Percentiles rank a stretch among this genome's conserved stretches.
These are phyloP conservation scores for Cephus runcator DNA, from an alignment of 2,888 invertebrate genomes.

Conservation along the genomic window DNA sequence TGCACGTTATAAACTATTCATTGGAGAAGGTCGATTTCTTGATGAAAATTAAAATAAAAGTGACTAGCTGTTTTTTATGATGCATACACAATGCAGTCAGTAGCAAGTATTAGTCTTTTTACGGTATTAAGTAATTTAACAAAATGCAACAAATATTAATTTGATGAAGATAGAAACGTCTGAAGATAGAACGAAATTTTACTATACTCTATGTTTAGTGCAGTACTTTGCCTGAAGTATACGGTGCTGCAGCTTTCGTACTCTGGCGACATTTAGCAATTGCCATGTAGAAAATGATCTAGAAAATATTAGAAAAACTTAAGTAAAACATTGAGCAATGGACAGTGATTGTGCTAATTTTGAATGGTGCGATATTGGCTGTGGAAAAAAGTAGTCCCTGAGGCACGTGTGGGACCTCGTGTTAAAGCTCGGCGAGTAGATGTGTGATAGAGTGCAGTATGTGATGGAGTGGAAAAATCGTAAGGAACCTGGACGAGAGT, in stretches of 20 bases:
- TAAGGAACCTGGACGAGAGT: background rate
- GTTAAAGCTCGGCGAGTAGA: background rate
- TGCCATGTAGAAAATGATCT: background rate
- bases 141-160: too few species aligned
- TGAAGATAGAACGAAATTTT: background rate
- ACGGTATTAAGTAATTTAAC: too few species aligned
- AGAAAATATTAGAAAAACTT: background rate
- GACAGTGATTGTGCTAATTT: slow-evolving; percentile 17
- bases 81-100: too few species aligned
- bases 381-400: slow-evolving; percentile 11
- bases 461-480: background rate
- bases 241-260: background rate
- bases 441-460: background rate
- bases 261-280: background rate
- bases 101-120: background rate
- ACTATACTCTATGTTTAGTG: background rate
- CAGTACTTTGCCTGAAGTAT: background rate
- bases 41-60: background rate
- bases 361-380: slow-evolving; percentile 15
- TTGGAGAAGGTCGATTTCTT: background rate
- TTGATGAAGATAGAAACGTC: too few species aligned
- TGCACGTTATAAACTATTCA: background rate
- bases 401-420: background rate
- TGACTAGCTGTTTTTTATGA: background rate
- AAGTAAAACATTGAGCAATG: background rate